A percentile compares a stretch with the other conserved stretches of the same genome.
phyloP scores from a whole-genome alignment of 1,140 invertebrate genomes.

The Hypothenemus hampei region DNA sequence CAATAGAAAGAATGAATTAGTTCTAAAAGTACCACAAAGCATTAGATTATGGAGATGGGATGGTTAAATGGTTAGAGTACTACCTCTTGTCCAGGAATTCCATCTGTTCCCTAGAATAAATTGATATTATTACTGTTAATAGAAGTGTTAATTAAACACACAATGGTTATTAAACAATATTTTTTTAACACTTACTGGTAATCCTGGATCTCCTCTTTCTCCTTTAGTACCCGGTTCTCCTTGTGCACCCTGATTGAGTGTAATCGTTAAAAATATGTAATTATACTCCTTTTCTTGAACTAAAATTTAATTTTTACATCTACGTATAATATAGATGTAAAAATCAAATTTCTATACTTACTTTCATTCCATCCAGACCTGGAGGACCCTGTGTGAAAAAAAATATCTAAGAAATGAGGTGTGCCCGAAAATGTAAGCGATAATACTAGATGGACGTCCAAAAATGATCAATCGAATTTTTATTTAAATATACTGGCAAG shows the following conservation, averaged over 20 bases:
- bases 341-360: conserved; percentile 43
- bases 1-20: background rate
- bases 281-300: background rate
- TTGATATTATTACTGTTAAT: background rate
- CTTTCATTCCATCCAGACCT: conserved; percentile 70
- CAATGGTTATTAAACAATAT: too few species aligned
- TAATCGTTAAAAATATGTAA: background rate
- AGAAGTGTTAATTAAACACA: background rate
- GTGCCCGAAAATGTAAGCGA: conserved; percentile 38
- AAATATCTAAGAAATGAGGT: conserved; percentile 44
- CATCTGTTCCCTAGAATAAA: conserved; percentile 74
- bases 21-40: too few species aligned
- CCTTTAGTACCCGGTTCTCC: conserved; percentile 87
- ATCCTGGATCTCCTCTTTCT: conserved; percentile 83
- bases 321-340: background rate
- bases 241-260: conserved; percentile 69
- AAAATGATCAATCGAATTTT: conserved; percentile 33
- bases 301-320: background rate
- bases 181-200: conserved; percentile 77
- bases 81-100: conserved; percentile 87
- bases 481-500: too few species aligned
- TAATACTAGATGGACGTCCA: conserved; percentile 31
- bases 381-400: conserved; percentile 62
- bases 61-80: conserved; percentile 19
- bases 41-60: background rate